Evolutionary conservation across 2,888 invertebrate genomes (phyloP), one percentile per base, ranked within the genome.

Genomic region (Ectropis crepuscularia): DNA sequence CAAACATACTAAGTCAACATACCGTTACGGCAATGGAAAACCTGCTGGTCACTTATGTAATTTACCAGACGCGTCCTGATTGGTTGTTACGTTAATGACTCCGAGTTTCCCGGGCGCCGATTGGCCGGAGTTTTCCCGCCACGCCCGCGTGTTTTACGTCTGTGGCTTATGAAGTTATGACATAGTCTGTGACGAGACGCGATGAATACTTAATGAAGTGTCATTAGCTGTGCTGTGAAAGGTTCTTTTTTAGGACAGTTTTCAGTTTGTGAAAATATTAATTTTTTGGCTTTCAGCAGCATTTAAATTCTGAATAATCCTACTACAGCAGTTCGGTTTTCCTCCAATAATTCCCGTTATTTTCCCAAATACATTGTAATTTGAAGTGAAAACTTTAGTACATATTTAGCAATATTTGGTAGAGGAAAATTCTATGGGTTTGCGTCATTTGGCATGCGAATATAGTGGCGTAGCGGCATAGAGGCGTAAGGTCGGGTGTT

Each of bases 181-280:
- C 84, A 86, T 76, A 68, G 71, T 67, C 67, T 79, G 84, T 87
- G 89, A 88, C 84, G 78, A 76, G 11, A 80, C 77, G 75, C 72
- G 74, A 61, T 89, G 83, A 87, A 90, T 89, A 76, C 71, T 84
- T 90, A 82, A 91, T 87, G 86, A 85, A 85, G 81, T 81, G 83
- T 82, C 85, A 90, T 90, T 89, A 88, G 69, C 59, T 72, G 73
- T 71, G 69, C 68, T 67, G 57, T 53, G 67, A 67, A 39, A 63
- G 72, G 71, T 74, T 48, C 68, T 67, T 79, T 79, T 73, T 42
- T 28, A 42, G 43, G 74, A 67, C 66, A 28, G 2, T 28, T 28
- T 28, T 28, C 38, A 11, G 45, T 57, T 65, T 63, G 48, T 55
- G 7, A 53, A 57, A 43, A 28, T 28, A 28, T 28, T 28, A 2